Percentiles rank a stretch among this genome's conserved stretches.
Conservation (phyloP, 2,113 vertebrate genomes). For the Toxotes chatareus region DNA sequence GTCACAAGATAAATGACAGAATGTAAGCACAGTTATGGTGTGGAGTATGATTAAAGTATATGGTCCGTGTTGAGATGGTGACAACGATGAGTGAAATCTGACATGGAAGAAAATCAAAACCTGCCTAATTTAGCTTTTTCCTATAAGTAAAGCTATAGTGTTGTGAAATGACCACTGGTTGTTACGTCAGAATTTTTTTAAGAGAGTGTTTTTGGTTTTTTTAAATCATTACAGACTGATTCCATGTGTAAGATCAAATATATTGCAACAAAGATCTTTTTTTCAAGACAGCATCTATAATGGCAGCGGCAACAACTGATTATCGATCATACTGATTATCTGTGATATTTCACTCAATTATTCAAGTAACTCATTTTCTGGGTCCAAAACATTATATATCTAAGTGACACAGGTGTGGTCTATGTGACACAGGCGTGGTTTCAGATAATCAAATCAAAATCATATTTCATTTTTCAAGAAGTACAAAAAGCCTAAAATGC, state of each 20-base stretch:
- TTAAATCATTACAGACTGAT: neutral
- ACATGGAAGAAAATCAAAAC: neutral
- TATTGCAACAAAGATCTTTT: conserved; percentile 11
- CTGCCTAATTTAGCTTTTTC: too few relatives aligned
- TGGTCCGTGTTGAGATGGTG: neutral
- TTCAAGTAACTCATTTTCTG: conserved; percentile 13
- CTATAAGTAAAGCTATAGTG: too few relatives aligned
- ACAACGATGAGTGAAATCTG: neutral
- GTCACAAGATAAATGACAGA: neutral
- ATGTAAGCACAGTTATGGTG: neutral
- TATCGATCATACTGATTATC: conserved; percentile 41
- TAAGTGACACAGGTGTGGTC: conserved; percentile 1
- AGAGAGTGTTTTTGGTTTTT: neutral
- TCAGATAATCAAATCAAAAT: conserved; percentile 35
- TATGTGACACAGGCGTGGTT: conserved; percentile 6
- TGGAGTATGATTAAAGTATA: too few relatives aligned
- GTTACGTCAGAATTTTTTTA: neutral
- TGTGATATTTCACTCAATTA: conserved; percentile 34
- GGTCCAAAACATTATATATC: neutral
- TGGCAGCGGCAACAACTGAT: conserved; percentile 25
- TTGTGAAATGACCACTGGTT: neutral
- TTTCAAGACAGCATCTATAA: conserved; percentile 16
- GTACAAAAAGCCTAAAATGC: conserved; percentile 41
- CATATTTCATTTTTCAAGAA: conserved; percentile 28
- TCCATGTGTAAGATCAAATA: conserved; percentile 3